Evolutionary conservation across 1,140 invertebrate genomes (phyloP).

Genomic region (Piezodorus guildinii): DNA sequence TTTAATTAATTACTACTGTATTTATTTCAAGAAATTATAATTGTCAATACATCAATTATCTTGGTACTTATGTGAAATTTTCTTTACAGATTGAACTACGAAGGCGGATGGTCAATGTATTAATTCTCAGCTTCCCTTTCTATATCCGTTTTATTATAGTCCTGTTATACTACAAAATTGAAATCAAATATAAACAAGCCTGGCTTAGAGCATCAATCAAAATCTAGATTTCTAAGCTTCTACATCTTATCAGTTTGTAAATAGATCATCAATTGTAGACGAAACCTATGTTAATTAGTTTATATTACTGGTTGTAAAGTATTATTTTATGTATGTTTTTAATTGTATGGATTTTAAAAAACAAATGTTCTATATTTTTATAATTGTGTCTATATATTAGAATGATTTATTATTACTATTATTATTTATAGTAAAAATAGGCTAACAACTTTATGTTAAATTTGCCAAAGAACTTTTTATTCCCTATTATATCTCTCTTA

Average conservation of each 20-base stretch:
- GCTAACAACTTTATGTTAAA: background rate
- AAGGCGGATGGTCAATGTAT: background rate
- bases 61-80: background rate
- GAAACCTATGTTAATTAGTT: background rate
- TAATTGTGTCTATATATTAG: slow-evolving; percentile 3
- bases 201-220: background rate
- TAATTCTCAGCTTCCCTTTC: background rate
- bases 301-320: slow-evolving; percentile 12
- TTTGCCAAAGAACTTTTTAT: slow-evolving; percentile 10
- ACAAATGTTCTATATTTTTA: slow-evolving; percentile 11
- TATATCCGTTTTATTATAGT: background rate
- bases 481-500: background rate
- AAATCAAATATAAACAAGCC: background rate
- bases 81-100: background rate
- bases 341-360: slow-evolving; percentile 7
- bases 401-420: background rate
- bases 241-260: background rate
- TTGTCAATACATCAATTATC: background rate
- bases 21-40: background rate
- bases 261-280: background rate
- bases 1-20: no score
- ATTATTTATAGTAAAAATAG: slow-evolving; percentile 2
- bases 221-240: background rate
- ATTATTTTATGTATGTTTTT: slow-evolving; percentile 15
- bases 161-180: no score